These are phyloP conservation scores for Galerucella nymphaeae DNA, from an alignment of 2,888 invertebrate genomes.

Conservation along the genomic window DNA sequence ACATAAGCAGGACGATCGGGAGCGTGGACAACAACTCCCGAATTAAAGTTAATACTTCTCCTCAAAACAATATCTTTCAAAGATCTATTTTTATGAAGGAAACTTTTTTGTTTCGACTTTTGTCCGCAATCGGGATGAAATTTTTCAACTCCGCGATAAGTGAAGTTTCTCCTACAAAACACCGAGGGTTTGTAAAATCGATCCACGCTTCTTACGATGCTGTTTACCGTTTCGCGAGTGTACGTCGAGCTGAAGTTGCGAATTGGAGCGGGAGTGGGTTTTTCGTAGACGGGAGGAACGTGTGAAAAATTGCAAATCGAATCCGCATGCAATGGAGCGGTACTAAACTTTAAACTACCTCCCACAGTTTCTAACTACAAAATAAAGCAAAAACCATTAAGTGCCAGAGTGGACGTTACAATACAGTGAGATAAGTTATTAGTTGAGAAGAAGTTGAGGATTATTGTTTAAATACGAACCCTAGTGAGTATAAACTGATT, in stretches of 20 bases:
- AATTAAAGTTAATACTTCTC: not conserved
- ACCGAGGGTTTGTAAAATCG: conserved; percentile 63
- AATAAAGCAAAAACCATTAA: conserved; percentile 43
- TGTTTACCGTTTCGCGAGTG: conserved; percentile 56
- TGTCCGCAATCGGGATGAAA: conserved; percentile 54
- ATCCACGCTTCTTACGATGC: conserved; percentile 62
- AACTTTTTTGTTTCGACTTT: conserved; percentile 50
- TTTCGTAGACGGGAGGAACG: conserved; percentile 48
- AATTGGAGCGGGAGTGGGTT: conserved; percentile 50
- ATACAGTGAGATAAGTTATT: conserved; percentile 4
- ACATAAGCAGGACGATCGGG: conserved; percentile 2
- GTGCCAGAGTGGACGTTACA: conserved; percentile 25
- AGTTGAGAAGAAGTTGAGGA: conserved; percentile 13
- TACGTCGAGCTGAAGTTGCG: conserved; percentile 45
- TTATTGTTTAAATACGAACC: not conserved
- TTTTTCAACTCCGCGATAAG: conserved; percentile 62
- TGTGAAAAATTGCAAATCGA: conserved; percentile 52
- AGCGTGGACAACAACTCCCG: not conserved
- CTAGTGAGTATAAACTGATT: too few species aligned
- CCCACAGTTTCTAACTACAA: conserved; percentile 61
- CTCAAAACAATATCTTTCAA: not conserved
- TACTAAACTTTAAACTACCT: conserved; percentile 44
- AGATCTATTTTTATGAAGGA: conserved; percentile 47
- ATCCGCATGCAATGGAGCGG: conserved; percentile 55
- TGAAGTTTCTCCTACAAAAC: conserved; percentile 59